Percentiles rank a stretch among this genome's conserved stretches.
Evolutionary conservation across 2,888 invertebrate species (phyloP).

Genomic region (Ormyrus thymus): DNA sequence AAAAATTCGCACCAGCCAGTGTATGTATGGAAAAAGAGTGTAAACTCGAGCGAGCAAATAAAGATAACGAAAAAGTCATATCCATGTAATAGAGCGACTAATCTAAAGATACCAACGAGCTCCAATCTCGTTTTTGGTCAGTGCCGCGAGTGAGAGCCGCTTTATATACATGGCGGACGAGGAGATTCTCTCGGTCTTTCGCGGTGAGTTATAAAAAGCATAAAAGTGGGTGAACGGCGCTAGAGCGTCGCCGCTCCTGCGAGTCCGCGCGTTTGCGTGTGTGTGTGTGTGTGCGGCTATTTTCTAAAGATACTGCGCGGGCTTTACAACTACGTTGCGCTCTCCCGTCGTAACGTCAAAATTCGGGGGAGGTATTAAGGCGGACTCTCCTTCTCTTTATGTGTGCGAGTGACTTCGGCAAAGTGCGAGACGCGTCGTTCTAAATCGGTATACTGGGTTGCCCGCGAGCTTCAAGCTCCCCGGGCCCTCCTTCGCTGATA

Average conservation of each 20-base stretch:
- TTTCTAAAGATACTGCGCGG: conserved; percentile 21
- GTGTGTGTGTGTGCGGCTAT: too few relatives aligned
- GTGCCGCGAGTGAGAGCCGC: too few relatives aligned
- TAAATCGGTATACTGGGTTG: conserved; percentile 45
- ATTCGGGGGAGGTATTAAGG: conserved; percentile 23
- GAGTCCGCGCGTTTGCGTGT: not conserved
- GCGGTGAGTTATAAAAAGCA: conserved; percentile 18
- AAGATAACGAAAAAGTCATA: too few relatives aligned
- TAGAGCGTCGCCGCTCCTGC: not conserved
- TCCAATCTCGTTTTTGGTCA: too few relatives aligned
- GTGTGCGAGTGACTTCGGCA: not conserved
- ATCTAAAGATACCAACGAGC: too few relatives aligned
- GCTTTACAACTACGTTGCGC: not conserved
- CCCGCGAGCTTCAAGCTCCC: not conserved
- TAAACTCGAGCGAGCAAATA: not conserved
- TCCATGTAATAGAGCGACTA: too few relatives aligned
- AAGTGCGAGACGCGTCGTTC: not conserved
- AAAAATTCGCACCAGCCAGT: too few relatives aligned
- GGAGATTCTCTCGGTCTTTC: not conserved
- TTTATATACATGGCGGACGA: not conserved
- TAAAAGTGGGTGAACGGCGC: conserved; percentile 36
- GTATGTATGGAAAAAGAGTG: too few relatives aligned
- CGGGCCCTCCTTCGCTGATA: too few relatives aligned
- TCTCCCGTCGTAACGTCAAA: conserved; percentile 28
- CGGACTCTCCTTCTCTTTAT: not conserved